Base-by-base conservation (phyloP, 2,113 vertebrate species). In the Anoura caudifer region DNA sequence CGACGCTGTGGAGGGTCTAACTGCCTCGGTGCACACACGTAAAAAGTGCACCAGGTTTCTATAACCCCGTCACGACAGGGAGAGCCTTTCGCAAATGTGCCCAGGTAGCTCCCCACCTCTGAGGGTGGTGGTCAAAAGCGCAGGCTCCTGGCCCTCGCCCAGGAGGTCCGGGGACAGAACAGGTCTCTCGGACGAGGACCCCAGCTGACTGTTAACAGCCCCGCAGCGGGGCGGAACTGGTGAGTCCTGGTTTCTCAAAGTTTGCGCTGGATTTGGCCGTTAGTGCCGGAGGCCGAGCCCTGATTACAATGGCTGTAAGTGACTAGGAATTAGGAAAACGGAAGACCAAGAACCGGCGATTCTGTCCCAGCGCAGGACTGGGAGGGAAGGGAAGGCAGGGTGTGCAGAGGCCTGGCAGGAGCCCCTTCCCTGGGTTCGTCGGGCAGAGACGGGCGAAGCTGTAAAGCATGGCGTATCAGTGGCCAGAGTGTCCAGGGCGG, bases 181-280 rank as follows among this genome's bases (percentile, higher is more conserved):
- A 13, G 5, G 2, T 2, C 13, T 43, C 76, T 43, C 38, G 56
- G 43, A 79, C 1, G 4, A 47, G 26, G 56, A 16, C 22, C 33
- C 41, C 52, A 45, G 47, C n/a, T 38, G 81, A 16, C 1, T 52
- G 83, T 28, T 72, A 41, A 61, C 43, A 36, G 36, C 10, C 22
- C 1, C 16, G 24, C 45, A 50, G 89, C n/a, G 7, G 31, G 36
- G 33, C 7, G 5, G 15, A 7, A 47, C 65, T 3, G 41, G 6
- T 3, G 0, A n/a, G 73, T 7, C 17, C 31, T 1, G 31, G 1
- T 3, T 28, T 11, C 26, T 4, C 36, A 4, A n/a, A 31, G 43
- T 41, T 0, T 7, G 70, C 24, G 0, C 1, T 13, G 63, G 75
- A 11, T 33, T 9, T 47, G 16, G 63, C 81, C 38, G 1, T 12